Evolutionary conservation across 1,140 invertebrate genomes (phyloP), one percentile per base, ranked within the genome.

Genomic region (Drosophila nikananu): DNA sequence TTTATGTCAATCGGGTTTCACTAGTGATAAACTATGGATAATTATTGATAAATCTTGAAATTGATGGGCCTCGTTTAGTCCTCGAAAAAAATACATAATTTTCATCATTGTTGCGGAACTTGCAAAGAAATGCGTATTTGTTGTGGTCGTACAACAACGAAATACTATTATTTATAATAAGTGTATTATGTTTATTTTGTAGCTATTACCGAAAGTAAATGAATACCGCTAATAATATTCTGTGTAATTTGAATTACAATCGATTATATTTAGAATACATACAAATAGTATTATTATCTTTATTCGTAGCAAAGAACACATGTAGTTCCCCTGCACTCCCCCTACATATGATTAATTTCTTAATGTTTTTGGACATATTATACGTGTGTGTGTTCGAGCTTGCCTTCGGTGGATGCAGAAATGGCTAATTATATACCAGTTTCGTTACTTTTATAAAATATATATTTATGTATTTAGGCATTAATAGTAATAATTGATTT

Each of bases 101-200:
- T 55, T 35, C 19, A 35, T 54, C 12, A 23, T 55, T 37, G 52
- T 55, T 35, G 52, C 52, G 79, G 78, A 86, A 81, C 66, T 10
- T 37, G 21, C 32, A 37, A 82, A 80, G 83, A 89, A 89, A 83
- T 89, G 83, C 84, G 77, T 74, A 80, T 81, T 89, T 87, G 79
- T 80, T 86, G 77, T 81, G 78, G 73, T 81, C 71, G 63, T 81
- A 89, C 75, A 86, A 86, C 63, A 86, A 86, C 78, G 75, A 86
- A 86, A 86, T 86, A 86, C 78, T 90, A 77, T 90, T 81, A 86
- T 81, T 87, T 70, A 63, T 42, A 80, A 86, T 86, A 83, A 80
- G 82, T 87, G 80, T 83, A 30, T 52, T 66, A 58, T 58, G 52
- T 55, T 55, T 77, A 57, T 64, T 60, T 49, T 25, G 49, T 66